Evolutionary conservation across 2,797 vertebrate genomes (phyloP).

Genomic region (Streptopelia turtur): DNA sequence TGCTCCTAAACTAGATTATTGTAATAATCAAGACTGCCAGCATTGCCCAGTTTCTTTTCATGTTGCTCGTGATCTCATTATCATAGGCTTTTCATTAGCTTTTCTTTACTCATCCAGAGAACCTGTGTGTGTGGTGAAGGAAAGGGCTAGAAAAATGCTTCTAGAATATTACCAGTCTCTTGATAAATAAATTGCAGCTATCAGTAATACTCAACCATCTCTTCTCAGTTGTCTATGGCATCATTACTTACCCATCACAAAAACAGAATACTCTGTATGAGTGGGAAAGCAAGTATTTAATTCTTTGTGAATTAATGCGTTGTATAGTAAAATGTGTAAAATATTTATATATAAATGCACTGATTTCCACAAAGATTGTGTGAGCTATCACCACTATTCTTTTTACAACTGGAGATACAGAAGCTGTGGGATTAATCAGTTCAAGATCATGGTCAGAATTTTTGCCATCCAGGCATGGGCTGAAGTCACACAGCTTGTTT

Average conservation of each 20-base stretch:
- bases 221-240: background rate
- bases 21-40: background rate
- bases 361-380: background rate
- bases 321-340: background rate
- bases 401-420: background rate
- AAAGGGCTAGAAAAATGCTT: background rate
- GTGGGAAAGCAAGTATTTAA: background rate
- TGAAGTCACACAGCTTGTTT: background rate
- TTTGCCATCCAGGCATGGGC: background rate
- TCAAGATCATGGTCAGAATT: background rate
- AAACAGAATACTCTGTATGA: background rate
- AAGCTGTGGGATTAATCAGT: background rate
- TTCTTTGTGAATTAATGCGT: background rate
- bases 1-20: background rate
- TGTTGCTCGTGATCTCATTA: background rate
- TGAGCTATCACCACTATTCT: background rate
- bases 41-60: background rate
- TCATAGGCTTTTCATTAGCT: background rate
- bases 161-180: background rate
- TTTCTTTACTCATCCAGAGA: background rate
- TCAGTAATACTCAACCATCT: background rate
- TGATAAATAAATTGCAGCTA: background rate
- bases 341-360: background rate
- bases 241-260: background rate
- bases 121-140: accelerated